Percentiles rank a stretch among this genome's conserved stretches.
Conservation (phyloP, 2,888 invertebrate genomes). For the Syrphus vitripennis region DNA sequence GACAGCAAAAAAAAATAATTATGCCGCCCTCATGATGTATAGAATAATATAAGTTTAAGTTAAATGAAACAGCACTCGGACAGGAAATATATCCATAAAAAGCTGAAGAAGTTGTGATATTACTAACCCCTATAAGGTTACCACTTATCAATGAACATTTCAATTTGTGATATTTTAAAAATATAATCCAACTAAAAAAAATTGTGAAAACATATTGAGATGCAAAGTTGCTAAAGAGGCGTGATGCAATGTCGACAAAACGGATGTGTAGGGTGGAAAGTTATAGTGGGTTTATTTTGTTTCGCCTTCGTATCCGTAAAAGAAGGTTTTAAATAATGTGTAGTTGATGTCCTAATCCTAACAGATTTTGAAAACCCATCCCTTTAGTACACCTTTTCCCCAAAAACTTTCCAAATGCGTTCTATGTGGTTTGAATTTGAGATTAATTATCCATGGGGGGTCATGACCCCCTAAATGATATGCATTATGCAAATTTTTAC, state of each 20-base stretch:
- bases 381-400: not conserved
- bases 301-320: too few relatives aligned
- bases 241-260: slow-evolving; percentile 20
- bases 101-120: too few relatives aligned
- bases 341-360: slow-evolving; percentile 30
- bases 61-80: not conserved
- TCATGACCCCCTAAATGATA: too few relatives aligned
- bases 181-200: too few relatives aligned
- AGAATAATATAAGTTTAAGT: not conserved
- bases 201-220: slow-evolving; percentile 50
- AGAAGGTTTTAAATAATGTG: not conserved
- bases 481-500: too few relatives aligned
- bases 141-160: too few relatives aligned
- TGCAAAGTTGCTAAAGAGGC: slow-evolving; percentile 40
- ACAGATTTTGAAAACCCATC: slow-evolving; percentile 7
- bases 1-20: slow-evolving; percentile 60
- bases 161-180: too few relatives aligned
- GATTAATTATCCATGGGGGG: too few relatives aligned
- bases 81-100: not conserved
- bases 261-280: not conserved
- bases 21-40: not conserved
- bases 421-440: slow-evolving; percentile 24
- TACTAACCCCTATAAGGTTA: too few relatives aligned
- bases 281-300: not conserved
- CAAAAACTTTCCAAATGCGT: not conserved